These are phyloP conservation scores for Microctenopoma stevenorrisi DNA, from an alignment of 2,797 vertebrate species.

Conservation along the genomic window DNA sequence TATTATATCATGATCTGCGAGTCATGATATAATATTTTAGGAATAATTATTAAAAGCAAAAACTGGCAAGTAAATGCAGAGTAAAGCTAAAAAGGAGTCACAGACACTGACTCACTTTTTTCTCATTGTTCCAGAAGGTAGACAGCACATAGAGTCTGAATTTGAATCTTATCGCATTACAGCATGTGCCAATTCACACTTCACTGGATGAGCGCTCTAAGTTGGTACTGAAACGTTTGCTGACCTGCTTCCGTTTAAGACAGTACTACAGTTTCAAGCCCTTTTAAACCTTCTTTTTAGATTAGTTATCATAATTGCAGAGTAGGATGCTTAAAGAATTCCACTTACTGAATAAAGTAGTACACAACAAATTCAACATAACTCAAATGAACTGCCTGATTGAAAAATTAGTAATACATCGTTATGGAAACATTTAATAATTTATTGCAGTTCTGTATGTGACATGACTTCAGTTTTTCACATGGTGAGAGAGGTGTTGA, in stretches of 20 bases:
- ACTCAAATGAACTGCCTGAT: neutral
- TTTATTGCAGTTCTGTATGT: neutral
- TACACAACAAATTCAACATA: neutral
- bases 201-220: constrained; percentile 43
- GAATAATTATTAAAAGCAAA: constrained; percentile 15
- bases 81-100: constrained; percentile 7
- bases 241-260: constrained; percentile 29
- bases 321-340: neutral
- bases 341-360: neutral
- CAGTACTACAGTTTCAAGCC: constrained; percentile 19
- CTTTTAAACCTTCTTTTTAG: neutral
- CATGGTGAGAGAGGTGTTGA: neutral
- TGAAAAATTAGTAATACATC: neutral
- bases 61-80: neutral
- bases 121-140: constrained; percentile 48
- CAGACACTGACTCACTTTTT: constrained; percentile 3
- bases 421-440: neutral
- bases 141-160: constrained; percentile 25
- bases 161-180: constrained; percentile 54
- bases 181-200: constrained; percentile 55
- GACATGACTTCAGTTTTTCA: neutral
- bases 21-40: neutral
- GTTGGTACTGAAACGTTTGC: constrained; percentile 12
- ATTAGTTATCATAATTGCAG: neutral
- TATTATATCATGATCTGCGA: no score